phyloP scores from a whole-genome alignment of 2,113 vertebrate species.

The Festucalex cinctus region DNA sequence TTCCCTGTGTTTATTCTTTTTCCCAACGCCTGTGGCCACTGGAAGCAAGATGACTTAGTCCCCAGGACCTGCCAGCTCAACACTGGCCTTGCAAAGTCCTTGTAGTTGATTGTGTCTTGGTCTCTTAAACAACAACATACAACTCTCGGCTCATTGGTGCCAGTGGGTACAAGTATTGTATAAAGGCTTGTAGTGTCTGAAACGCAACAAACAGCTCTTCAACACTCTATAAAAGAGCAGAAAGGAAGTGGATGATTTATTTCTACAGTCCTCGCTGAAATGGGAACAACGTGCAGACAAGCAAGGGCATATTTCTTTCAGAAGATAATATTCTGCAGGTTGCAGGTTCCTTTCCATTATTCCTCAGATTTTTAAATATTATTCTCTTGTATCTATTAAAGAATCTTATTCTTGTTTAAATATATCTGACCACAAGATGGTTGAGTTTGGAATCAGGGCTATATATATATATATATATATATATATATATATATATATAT shows the following conservation, averaged over 20 bases:
- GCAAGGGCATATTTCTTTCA: background rate
- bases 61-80: constrained; percentile 25
- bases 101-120: constrained; percentile 42
- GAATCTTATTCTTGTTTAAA: too few species aligned
- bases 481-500: too few species aligned
- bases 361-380: too few species aligned
- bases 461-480: too few species aligned
- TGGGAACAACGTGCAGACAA: background rate
- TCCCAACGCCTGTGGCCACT: background rate
- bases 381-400: too few species aligned
- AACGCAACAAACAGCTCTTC: constrained; percentile 23
- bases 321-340: background rate
- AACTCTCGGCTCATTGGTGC: constrained; percentile 20
- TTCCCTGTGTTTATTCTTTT: constrained; percentile 19
- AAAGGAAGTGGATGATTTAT: constrained; percentile 8
- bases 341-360: too few species aligned
- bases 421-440: too few species aligned
- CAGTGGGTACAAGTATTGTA: constrained; percentile 11
- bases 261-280: background rate
- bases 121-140: constrained; percentile 26
- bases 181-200: constrained; percentile 25
- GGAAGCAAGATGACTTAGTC: constrained; percentile 19
- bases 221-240: constrained; percentile 5
- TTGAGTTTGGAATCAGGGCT: too few species aligned
- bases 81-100: constrained; percentile 47